Percentiles rank a stretch among this genome's conserved stretches.
Evolutionary conservation across 2,797 vertebrate species (phyloP).

Genomic region (Myiothlypis coronata): DNA sequence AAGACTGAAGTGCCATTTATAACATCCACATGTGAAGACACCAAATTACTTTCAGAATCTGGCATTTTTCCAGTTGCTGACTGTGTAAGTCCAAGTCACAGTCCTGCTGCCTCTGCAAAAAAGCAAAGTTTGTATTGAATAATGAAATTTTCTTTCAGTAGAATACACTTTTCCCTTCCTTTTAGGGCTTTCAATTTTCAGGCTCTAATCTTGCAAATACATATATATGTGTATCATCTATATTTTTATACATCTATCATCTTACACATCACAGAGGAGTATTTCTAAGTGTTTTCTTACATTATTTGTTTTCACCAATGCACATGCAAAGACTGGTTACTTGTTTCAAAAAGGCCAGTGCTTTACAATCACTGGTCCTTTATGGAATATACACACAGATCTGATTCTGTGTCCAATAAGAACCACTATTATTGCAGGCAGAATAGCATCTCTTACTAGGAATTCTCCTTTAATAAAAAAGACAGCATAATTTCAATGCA

Average conservation of each 20-base stretch:
- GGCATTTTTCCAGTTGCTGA: conserved; percentile 44
- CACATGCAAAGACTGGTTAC: background rate
- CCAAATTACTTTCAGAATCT: background rate
- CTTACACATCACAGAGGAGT: background rate
- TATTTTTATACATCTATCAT: background rate
- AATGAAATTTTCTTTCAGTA: background rate
- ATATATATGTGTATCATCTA: background rate
- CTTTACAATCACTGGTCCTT: background rate
- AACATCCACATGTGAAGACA: background rate
- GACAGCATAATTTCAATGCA: background rate
- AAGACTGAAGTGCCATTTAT: conserved; percentile 18
- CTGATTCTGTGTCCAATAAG: background rate
- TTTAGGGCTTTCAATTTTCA: background rate
- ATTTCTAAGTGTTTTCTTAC: background rate
- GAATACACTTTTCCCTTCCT: background rate
- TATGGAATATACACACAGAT: background rate
- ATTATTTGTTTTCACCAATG: background rate
- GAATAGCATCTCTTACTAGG: background rate
- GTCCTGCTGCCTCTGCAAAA: conserved; percentile 42
- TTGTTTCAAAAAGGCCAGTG: background rate
- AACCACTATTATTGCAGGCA: background rate
- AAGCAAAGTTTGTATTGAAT: background rate
- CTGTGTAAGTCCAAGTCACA: background rate
- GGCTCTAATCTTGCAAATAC: background rate
- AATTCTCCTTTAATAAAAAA: background rate